Evolutionary conservation across 2,888 invertebrate genomes (phyloP).

Genomic region (Dendrolimus houi): DNA sequence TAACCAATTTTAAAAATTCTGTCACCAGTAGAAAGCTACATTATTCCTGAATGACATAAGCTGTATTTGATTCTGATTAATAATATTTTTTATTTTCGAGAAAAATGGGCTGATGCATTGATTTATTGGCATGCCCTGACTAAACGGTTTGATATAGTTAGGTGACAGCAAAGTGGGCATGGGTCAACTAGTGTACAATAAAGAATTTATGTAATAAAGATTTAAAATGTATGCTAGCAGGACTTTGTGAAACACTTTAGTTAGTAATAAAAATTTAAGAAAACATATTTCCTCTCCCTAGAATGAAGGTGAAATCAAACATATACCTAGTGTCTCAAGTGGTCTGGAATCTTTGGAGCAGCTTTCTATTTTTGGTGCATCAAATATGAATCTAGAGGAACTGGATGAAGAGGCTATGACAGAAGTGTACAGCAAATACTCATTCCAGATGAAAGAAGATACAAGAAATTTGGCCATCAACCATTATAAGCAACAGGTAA

Average conservation of each 20-base stretch:
- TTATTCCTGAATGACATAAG: too few species aligned
- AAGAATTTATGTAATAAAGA: too few species aligned
- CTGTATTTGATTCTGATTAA: too few species aligned
- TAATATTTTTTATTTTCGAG: too few species aligned
- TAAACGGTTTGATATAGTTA: too few species aligned
- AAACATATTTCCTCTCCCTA: conserved; percentile 13
- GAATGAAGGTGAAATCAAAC: conserved; percentile 40
- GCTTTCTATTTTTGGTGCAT: conserved; percentile 35
- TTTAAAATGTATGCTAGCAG: too few species aligned
- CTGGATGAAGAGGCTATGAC: conserved; percentile 57
- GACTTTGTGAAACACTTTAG: too few species aligned
- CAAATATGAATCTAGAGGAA: conserved; percentile 35
- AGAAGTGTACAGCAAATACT: conserved; percentile 59
- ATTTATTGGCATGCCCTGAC: too few species aligned
- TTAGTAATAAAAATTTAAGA: background rate
- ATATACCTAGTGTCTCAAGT: conserved; percentile 36
- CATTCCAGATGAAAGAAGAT: conserved; percentile 53
- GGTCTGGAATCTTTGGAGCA: conserved; percentile 57
- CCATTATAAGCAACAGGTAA: conserved; percentile 45
- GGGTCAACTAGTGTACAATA: too few species aligned
- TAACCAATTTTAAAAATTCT: too few species aligned
- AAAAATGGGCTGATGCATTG: too few species aligned
- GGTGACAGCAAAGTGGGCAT: background rate
- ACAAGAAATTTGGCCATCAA: conserved; percentile 53
- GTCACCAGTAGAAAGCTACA: too few species aligned